phyloP scores from a whole-genome alignment of 2,888 invertebrate genomes.

The Cataglyphis cursor region DNA sequence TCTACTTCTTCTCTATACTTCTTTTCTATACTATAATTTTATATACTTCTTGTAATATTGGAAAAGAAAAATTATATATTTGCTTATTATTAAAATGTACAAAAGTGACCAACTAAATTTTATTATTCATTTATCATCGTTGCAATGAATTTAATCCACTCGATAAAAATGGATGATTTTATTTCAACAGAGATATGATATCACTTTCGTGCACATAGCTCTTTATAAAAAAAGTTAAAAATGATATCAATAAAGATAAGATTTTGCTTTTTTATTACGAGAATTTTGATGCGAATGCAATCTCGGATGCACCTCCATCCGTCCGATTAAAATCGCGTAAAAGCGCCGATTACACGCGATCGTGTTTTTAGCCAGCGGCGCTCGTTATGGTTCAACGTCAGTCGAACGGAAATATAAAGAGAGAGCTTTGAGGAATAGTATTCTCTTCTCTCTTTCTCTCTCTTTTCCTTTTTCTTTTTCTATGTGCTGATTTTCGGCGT shows the following conservation, averaged over 20 bases:
- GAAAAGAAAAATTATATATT: neutral
- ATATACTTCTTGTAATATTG: neutral
- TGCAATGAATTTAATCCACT: neutral
- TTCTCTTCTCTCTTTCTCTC: neutral
- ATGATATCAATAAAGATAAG: neutral
- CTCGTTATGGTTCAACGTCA: slow-evolving; percentile 33
- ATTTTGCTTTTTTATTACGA: slow-evolving; percentile 20
- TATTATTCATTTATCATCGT: neutral
- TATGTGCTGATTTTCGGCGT: slow-evolving; percentile 53
- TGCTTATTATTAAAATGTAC: neutral
- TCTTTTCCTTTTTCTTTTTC: neutral
- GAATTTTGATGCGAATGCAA: neutral
- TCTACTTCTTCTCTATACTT: no score
- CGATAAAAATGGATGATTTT: neutral
- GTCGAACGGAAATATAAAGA: slow-evolving; percentile 49
- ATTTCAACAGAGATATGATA: neutral
- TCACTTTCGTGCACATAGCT: neutral
- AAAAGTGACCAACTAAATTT: neutral
- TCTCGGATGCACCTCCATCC: neutral
- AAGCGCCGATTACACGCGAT: slow-evolving; percentile 24
- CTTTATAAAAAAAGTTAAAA: neutral
- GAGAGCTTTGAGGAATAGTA: slow-evolving; percentile 41
- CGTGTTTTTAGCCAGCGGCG: slow-evolving; percentile 38
- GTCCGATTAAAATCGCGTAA: slow-evolving; percentile 49
- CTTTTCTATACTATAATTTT: neutral